phyloP scores from a whole-genome alignment of 2,797 vertebrate species.

The Darevskia nairensis region DNA sequence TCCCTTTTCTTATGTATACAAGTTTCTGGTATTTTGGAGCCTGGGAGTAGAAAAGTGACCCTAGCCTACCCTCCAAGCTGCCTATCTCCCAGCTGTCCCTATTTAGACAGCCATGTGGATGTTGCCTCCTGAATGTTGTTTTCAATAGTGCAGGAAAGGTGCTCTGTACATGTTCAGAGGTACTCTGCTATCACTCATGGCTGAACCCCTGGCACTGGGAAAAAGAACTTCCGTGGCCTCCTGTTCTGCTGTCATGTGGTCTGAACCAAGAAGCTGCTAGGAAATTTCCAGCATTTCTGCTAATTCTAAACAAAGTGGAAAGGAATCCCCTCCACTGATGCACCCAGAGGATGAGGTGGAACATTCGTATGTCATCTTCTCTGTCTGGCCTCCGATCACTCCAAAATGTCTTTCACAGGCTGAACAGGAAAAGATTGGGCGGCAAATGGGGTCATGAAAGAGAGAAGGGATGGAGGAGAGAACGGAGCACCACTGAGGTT shows the following conservation, averaged over 20 bases:
- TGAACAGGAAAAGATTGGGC: background rate
- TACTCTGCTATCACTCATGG: background rate
- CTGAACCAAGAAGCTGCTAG: background rate
- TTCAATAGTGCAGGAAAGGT: background rate
- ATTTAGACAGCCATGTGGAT: too few relatives aligned
- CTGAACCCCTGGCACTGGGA: background rate
- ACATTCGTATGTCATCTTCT: background rate
- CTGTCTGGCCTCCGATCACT: background rate
- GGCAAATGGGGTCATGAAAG: background rate
- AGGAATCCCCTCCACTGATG: background rate
- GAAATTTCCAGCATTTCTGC: background rate
- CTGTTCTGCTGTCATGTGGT: background rate
- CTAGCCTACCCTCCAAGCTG: too few relatives aligned
- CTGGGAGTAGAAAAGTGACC: too few relatives aligned
- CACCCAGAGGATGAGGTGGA: background rate
- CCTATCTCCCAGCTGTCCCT: too few relatives aligned
- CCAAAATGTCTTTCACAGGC: too few relatives aligned
- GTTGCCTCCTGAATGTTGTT: background rate
- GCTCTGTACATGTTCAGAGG: background rate
- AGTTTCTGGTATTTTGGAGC: too few relatives aligned
- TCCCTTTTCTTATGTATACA: too few relatives aligned
- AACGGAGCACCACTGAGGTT: slow-evolving; percentile 47
- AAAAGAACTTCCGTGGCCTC: background rate
- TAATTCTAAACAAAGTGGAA: background rate
- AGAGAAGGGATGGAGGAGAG: background rate